Base-by-base conservation (phyloP, 2,888 invertebrate genomes). In the Bellardia pandia region DNA sequence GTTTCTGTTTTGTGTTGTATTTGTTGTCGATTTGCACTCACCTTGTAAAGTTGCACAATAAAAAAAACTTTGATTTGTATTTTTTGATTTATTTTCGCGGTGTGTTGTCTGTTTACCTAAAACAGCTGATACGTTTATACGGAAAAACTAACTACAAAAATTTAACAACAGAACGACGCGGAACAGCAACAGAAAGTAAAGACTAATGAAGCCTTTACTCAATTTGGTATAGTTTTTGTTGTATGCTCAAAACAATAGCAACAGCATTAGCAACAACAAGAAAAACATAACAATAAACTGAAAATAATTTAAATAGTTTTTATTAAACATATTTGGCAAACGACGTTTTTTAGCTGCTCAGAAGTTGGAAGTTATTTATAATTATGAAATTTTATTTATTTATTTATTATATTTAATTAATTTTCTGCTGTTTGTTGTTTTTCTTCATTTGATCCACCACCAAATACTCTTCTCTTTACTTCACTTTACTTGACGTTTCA, bases 371-470 rank as follows among this genome's bases (percentile, higher is more conserved):
- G 62, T 83, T 48, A 68, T 82, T 83, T 48, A 68, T 82, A 62
- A 76, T 76, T 71, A 82, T 82, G 68, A 82, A 82, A 82, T 82
- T 66, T 58, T 69, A 62, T 75, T 69, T 45, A 75, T 69, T 82
- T 68, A 37, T 23, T 23, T 1, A 1, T 0, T 23, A 23, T 23
- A 23, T 37, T 37, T 37, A 37, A 37, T 69, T 13, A 3, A 75
- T 53, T 42, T 30, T 80, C 33, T 60, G 16, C 11, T 56, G 7
- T 16, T 33, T 33, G 51, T 69, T 37, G 13, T 14, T 60, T 42
- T 72, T 16, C 6, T 71, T 40, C 16, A 53, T 13, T 53, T 37
- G 23, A 13, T 23, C 13, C 45, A 16, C 45, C 16, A 58, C 37
- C 6, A 8, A 64, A 64, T 13, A 45, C 3, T 45, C 11, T 16